These are phyloP conservation scores for Catonia carolina DNA, from an alignment of 2,888 invertebrate genomes.

Conservation along the genomic window DNA sequence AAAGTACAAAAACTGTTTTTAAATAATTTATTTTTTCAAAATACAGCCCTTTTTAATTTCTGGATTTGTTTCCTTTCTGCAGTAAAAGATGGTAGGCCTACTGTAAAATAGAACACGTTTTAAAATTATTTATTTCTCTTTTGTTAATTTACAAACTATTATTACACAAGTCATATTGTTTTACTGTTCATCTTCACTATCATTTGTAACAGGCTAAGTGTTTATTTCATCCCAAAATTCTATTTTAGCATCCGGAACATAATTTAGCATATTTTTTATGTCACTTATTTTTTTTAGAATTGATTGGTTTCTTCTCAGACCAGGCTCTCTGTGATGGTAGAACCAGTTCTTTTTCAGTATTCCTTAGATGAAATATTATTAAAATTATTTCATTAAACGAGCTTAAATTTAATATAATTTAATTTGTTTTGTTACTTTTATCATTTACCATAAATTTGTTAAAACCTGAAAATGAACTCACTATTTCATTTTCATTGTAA, in stretches of 20 bases:
- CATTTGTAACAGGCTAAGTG: too few species aligned
- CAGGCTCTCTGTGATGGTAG: not conserved
- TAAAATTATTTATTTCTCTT: not conserved
- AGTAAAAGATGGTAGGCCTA: not conserved
- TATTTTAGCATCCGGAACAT: not conserved
- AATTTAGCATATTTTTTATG: not conserved
- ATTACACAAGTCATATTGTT: too few species aligned
- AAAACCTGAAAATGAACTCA: too few species aligned
- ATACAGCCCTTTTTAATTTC: conserved; percentile 2
- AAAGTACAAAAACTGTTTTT: too few species aligned
- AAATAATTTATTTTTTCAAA: not conserved
- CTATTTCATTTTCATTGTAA: too few species aligned
- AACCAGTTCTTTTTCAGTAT: not conserved
- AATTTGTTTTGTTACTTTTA: too few species aligned
- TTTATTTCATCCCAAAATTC: not conserved
- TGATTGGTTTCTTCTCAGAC: not conserved
- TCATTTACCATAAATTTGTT: too few species aligned
- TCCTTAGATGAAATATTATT: not conserved
- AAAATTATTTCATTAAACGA: too few species aligned
- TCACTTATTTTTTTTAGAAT: not conserved
- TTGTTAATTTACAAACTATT: too few species aligned
- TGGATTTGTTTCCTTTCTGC: not conserved
- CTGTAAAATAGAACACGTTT: not conserved
- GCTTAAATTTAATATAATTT: too few species aligned
- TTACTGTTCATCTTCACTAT: too few species aligned